A percentile compares a stretch with the other conserved stretches of the same genome.
Conservation (phyloP, 2,797 vertebrate genomes). For the Tapera naevia region DNA sequence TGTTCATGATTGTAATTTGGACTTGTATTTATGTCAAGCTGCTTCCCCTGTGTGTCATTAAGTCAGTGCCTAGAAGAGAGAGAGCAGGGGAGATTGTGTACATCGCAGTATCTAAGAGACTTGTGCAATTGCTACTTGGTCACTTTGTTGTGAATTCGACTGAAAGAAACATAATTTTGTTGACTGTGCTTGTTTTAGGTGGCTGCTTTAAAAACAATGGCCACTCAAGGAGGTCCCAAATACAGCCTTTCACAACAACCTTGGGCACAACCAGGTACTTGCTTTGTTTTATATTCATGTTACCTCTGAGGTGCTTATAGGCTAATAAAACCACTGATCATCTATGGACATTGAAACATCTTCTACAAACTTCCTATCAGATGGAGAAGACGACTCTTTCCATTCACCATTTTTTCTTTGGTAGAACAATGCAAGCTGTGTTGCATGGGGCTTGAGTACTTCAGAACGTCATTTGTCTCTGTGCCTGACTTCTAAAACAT, state of each 20-base stretch:
- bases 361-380: neutral
- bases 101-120: too few species aligned
- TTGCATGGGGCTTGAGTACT: neutral
- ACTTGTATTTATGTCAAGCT: neutral
- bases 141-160: neutral
- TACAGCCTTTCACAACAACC: constrained; percentile 94
- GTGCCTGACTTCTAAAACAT: neutral
- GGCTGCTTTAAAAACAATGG: constrained; percentile 91
- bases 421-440: neutral
- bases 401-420: neutral
- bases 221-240: constrained; percentile 90
- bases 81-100: neutral
- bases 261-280: constrained; percentile 95
- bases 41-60: neutral
- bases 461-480: neutral
- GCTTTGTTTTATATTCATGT: neutral
- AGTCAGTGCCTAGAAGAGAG: neutral
- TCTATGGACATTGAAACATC: neutral
- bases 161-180: neutral
- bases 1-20: neutral
- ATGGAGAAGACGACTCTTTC: neutral
- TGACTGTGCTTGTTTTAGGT: constrained; percentile 80
- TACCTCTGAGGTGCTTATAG: neutral
- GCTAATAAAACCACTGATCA: neutral
- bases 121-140: neutral